These are phyloP conservation scores for Neofelis nebulosa DNA, from an alignment of 2,113 vertebrate genomes.

Conservation along the genomic window DNA sequence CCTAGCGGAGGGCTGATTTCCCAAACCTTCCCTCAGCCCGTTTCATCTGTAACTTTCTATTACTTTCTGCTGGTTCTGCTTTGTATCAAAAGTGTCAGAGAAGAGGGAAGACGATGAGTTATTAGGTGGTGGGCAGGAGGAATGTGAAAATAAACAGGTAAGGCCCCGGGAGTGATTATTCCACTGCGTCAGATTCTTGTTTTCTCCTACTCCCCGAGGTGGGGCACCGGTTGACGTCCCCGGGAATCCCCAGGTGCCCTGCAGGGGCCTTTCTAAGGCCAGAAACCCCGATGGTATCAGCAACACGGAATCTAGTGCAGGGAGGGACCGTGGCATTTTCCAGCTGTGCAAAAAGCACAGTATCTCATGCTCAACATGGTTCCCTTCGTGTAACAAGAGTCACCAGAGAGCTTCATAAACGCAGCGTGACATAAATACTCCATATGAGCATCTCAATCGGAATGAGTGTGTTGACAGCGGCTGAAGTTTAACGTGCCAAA, in stretches of 20 bases:
- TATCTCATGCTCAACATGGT: background rate
- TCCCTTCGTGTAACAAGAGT: background rate
- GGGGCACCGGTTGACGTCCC: no score
- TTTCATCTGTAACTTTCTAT: background rate
- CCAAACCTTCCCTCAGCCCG: background rate
- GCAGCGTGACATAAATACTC: accelerated
- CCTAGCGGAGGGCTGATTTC: background rate
- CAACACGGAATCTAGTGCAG: accelerated
- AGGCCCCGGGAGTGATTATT: background rate
- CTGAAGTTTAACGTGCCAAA: background rate
- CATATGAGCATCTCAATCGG: background rate
- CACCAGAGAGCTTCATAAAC: background rate
- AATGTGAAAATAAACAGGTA: background rate
- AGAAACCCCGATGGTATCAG: background rate
- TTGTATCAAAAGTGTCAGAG: background rate
- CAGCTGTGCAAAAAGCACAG: background rate
- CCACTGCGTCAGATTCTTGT: background rate
- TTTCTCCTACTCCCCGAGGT: background rate
- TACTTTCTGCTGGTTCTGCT: background rate
- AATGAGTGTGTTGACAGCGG: background rate
- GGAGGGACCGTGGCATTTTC: background rate
- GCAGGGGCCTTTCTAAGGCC: background rate
- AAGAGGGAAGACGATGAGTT: background rate
- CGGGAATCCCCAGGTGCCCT: background rate
- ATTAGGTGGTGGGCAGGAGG: background rate